Conservation (phyloP, 2,797 vertebrate species). For the Platyrinchus mystaceus region DNA sequence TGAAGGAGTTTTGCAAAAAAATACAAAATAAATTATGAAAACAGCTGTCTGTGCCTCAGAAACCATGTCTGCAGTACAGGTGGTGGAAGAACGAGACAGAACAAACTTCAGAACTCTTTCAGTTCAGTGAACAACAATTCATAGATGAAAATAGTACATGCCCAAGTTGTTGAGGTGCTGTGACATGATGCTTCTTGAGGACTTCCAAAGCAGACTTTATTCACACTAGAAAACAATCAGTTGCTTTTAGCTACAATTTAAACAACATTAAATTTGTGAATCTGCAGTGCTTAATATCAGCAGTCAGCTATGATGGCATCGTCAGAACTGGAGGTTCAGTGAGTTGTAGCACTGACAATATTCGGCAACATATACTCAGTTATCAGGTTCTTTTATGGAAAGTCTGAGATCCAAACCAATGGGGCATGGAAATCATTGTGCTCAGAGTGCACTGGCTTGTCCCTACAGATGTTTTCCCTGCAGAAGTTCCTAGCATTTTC, state of each 20-base stretch:
- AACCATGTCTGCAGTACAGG: neutral
- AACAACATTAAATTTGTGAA: neutral
- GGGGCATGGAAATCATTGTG: neutral
- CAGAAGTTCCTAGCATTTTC: neutral
- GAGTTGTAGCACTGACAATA: neutral
- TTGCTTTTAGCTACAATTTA: neutral
- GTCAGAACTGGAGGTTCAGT: neutral
- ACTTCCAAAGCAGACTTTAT: neutral
- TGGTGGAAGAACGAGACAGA: neutral
- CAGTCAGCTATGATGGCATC: neutral
- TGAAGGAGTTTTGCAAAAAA: neutral
- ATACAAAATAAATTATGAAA: neutral
- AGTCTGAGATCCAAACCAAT: neutral
- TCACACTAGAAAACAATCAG: neutral
- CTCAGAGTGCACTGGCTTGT: neutral
- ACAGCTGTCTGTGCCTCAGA: neutral
- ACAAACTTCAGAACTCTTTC: neutral
- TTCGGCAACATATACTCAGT: neutral
- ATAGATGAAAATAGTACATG: neutral
- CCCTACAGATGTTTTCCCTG: neutral
- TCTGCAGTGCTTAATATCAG: neutral
- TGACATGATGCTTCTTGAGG: neutral
- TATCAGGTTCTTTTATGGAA: neutral
- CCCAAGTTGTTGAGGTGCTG: neutral
- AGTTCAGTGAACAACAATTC: neutral